Conservation (phyloP, 2,888 invertebrate genomes). For the Anoncus sp. region DNA sequence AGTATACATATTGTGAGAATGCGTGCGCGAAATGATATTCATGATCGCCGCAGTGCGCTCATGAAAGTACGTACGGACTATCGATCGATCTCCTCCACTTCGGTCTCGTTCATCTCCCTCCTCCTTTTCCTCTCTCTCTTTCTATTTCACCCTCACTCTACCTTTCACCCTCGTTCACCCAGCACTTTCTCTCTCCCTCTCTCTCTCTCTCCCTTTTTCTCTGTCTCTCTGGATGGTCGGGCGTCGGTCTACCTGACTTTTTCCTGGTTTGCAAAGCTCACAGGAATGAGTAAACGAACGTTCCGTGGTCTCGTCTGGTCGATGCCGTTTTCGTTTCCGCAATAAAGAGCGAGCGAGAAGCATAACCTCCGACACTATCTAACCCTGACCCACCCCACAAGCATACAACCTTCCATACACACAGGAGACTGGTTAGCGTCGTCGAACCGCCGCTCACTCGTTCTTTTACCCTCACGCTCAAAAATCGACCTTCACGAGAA, state of each 20-base stretch:
- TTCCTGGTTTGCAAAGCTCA: slow-evolving; percentile 7
- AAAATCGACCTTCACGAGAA: slow-evolving; percentile 22
- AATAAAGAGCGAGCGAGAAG: slow-evolving; percentile 38
- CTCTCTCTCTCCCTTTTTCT: slow-evolving; percentile 13
- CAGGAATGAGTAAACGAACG: slow-evolving; percentile 27
- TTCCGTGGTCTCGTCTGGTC: slow-evolving; percentile 28
- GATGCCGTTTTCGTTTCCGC: slow-evolving; percentile 44
- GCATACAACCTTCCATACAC: slow-evolving; percentile 9
- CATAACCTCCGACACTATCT: slow-evolving; percentile 74
- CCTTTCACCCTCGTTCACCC: slow-evolving; percentile 3
- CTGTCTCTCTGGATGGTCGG: slow-evolving; percentile 7
- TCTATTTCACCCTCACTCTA: slow-evolving; percentile 13
- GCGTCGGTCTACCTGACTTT: slow-evolving; percentile 15
- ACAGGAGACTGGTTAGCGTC: slow-evolving; percentile 27
- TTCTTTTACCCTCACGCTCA: slow-evolving; percentile 26
- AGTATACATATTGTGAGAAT: slow-evolving; percentile 13
- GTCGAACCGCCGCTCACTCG: slow-evolving; percentile 40
- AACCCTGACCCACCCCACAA: slow-evolving; percentile 75
- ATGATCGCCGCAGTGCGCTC: slow-evolving; percentile 46
- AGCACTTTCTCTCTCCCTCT: background rate
- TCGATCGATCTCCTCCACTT: slow-evolving; percentile 64
- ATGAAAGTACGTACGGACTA: slow-evolving; percentile 56
- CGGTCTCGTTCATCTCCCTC: slow-evolving; percentile 44
- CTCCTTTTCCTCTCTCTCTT: slow-evolving; percentile 7
- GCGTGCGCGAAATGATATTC: slow-evolving; percentile 28